Conservation (phyloP, 2,797 vertebrate genomes). For the Thunnus albacares region DNA sequence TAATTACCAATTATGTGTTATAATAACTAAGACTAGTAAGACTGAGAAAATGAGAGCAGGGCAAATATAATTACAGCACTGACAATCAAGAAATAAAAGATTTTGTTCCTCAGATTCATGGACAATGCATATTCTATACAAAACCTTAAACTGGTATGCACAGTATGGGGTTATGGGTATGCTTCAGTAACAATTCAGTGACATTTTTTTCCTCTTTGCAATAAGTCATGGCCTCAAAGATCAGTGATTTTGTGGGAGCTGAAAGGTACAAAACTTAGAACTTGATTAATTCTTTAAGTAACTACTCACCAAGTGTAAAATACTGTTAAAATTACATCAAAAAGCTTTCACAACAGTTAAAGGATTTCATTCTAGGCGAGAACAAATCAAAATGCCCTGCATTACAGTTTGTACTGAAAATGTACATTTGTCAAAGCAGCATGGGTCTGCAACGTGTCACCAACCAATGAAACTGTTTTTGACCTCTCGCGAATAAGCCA, state of each 20-base stretch:
- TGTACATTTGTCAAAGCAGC: slow-evolving; percentile 29
- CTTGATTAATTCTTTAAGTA: background rate
- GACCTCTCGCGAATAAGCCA: slow-evolving; percentile 50
- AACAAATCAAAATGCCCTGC: slow-evolving; percentile 34
- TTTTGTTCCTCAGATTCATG: background rate
- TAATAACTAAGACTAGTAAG: slow-evolving; percentile 27
- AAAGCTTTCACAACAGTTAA: background rate
- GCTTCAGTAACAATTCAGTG: no score
- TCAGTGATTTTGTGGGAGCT: background rate
- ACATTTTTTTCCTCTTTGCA: background rate
- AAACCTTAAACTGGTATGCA: background rate
- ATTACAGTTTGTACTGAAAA: slow-evolving; percentile 30
- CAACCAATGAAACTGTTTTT: slow-evolving; percentile 42
- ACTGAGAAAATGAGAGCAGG: slow-evolving; percentile 33
- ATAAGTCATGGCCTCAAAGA: background rate
- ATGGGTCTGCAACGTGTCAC: slow-evolving; percentile 30
- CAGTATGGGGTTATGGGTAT: background rate
- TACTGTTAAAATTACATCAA: background rate
- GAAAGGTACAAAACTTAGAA: background rate
- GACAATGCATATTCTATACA: background rate
- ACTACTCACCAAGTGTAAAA: background rate
- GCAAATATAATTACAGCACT: slow-evolving; percentile 30
- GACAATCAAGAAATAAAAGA: slow-evolving; percentile 18
- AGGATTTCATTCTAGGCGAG: background rate
- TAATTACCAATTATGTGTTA: slow-evolving; percentile 47